Evolutionary conservation across 2,888 invertebrate genomes (phyloP), one percentile per base, ranked within the genome.

Genomic region (Mythimna impura): DNA sequence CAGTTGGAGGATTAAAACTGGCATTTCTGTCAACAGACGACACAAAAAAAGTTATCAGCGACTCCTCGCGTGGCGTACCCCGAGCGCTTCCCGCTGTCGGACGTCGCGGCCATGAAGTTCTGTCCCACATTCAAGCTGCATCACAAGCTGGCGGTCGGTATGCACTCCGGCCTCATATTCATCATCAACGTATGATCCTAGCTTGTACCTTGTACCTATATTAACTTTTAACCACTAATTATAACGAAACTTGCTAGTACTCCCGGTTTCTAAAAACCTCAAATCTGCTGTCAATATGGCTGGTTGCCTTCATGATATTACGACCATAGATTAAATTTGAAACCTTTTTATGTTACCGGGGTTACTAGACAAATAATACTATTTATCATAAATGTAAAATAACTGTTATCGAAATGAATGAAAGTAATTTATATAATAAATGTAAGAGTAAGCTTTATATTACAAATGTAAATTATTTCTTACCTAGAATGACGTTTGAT

Each of bases 81-180:
- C 3, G 94, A 95, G 73, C 89, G 94, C 8, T 96, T 91, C 77
- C 96, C 95, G 0, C 87, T 96, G 22, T 89, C 92, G 0, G 94
- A 95, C 57, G 90, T 94, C 8, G 78, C 91, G 0, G 86, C 91
- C 0, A 87, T 94, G 84, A 90, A 92, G 34, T 95, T 94, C 88
- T 95, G 95, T 70, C 91, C 90, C 5, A 83, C 93, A 12, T 78
- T 78, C 17, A 70, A 65, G 2, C 83, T 90, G 62, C 94, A 95
- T 82, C 84, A 88, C n/a, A 87, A 86, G 40, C 83, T 94, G 12
- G 94, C 95, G 0, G 65, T 95, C 2, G 95, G 92, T 36, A 88
- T 92, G 17, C 94, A 94, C 83, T 79, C 94, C 8, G 96, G 96
- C n/a, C 43, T 96, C 55, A 54, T 96, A 34, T 90, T 95, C 79